Percentiles rank a stretch among this genome's conserved stretches.
Evolutionary conservation across 2,113 vertebrate genomes (phyloP).

Genomic region (Aspiorhynchus laticeps): DNA sequence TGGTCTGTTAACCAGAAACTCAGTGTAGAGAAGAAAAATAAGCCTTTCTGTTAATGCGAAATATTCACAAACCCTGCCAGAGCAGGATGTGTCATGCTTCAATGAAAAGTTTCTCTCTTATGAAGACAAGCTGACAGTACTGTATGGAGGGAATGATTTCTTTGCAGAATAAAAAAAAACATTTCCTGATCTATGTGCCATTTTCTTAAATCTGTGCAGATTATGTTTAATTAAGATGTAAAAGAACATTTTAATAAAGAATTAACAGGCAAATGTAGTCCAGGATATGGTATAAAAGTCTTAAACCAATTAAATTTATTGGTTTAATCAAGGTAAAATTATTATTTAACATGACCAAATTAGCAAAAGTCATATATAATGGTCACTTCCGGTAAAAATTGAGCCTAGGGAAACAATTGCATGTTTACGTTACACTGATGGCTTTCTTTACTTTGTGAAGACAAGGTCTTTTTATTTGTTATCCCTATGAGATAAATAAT

Average conservation of each 20-base stretch:
- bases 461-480: too few species aligned
- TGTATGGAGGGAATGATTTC: constrained; percentile 54
- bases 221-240: not conserved
- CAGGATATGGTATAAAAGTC: not conserved
- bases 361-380: not conserved
- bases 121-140: constrained; percentile 62
- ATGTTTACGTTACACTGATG: too few species aligned
- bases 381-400: too few species aligned
- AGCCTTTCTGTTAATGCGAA: constrained; percentile 50
- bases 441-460: too few species aligned
- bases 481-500: too few species aligned
- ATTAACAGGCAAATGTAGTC: not conserved
- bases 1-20: constrained; percentile 22
- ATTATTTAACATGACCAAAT: not conserved
- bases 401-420: too few species aligned
- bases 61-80: constrained; percentile 52
- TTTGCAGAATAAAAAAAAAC: not conserved
- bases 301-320: not conserved
- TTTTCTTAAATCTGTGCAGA: not conserved
- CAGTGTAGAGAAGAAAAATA: constrained; percentile 41
- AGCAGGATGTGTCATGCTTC: constrained; percentile 22
- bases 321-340: not conserved
- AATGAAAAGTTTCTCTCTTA: constrained; percentile 52
- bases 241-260: not conserved
- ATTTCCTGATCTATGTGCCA: not conserved